These are phyloP conservation scores for Conchocele bisecta DNA, from an alignment of 2,888 invertebrate genomes.

Conservation along the genomic window DNA sequence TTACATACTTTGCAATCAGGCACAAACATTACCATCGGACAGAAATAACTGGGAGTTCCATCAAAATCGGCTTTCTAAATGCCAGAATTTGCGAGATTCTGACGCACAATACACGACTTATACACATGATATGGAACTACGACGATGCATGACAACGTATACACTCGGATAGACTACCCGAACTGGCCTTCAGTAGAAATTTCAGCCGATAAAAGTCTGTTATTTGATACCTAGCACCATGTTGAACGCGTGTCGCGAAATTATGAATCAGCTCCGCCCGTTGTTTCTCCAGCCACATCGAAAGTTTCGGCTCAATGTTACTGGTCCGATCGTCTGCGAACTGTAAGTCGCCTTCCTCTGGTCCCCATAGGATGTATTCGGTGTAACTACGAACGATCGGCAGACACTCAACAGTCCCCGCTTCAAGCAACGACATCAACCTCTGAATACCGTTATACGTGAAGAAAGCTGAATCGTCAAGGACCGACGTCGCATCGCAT, in stretches of 20 bases:
- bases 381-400: slow-evolving; percentile 72
- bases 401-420: slow-evolving; percentile 68
- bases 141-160: slow-evolving; percentile 57
- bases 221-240: slow-evolving; percentile 63
- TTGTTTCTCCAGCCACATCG: slow-evolving; percentile 76
- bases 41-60: too few species aligned
- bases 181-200: slow-evolving; percentile 76
- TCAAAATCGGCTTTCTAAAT: too few species aligned
- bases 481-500: slow-evolving; percentile 47
- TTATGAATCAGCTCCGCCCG: slow-evolving; percentile 65
- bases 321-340: slow-evolving; percentile 55
- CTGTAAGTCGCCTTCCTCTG: slow-evolving; percentile 51
- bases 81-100: too few species aligned
- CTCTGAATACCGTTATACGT: slow-evolving; percentile 62
- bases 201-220: slow-evolving; percentile 77
- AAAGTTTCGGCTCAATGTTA: slow-evolving; percentile 70
- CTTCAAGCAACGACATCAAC: slow-evolving; percentile 66
- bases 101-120: too few species aligned
- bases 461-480: slow-evolving; percentile 56
- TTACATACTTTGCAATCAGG: too few species aligned
- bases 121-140: too few species aligned
- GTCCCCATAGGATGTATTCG: slow-evolving; percentile 77
- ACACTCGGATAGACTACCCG: slow-evolving; percentile 72
- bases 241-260: slow-evolving; percentile 64
- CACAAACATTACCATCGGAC: too few species aligned